Conservation (phyloP, 1,140 invertebrate genomes). For the Antheraea mylitta region DNA sequence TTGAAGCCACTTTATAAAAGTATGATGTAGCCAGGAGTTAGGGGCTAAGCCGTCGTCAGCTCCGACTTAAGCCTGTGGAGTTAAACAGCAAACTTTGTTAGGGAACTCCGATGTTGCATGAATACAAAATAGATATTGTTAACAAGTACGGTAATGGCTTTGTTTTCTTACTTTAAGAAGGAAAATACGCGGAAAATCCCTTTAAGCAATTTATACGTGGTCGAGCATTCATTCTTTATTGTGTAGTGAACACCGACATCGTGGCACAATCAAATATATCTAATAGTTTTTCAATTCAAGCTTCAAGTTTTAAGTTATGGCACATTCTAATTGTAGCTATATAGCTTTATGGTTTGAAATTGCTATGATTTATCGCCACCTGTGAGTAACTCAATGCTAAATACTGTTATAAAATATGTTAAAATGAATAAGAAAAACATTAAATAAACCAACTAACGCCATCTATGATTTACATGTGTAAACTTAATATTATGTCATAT, state of each 20-base stretch:
- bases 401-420: no score
- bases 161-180: slow-evolving; percentile 3
- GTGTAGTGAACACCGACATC: not conserved
- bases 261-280: no score
- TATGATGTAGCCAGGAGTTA: not conserved
- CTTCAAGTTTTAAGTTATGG: no score
- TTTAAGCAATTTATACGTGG: not conserved
- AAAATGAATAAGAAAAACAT: no score
- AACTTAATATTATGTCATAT: no score
- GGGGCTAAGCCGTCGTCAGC: not conserved
- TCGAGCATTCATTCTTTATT: not conserved
- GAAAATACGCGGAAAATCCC: not conserved
- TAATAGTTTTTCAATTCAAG: no score
- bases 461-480: no score
- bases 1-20: not conserved
- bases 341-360: no score
- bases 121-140: slow-evolving; percentile 5
- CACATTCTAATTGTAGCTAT: no score
- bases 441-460: no score
- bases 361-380: no score
- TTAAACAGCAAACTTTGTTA: slow-evolving; percentile 1
- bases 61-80: not conserved
- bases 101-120: not conserved
- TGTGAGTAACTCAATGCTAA: no score
- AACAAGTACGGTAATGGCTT: slow-evolving; percentile 2